Evolutionary conservation across 2,797 vertebrate species (phyloP).

Genomic region (Florisuga fusca): DNA sequence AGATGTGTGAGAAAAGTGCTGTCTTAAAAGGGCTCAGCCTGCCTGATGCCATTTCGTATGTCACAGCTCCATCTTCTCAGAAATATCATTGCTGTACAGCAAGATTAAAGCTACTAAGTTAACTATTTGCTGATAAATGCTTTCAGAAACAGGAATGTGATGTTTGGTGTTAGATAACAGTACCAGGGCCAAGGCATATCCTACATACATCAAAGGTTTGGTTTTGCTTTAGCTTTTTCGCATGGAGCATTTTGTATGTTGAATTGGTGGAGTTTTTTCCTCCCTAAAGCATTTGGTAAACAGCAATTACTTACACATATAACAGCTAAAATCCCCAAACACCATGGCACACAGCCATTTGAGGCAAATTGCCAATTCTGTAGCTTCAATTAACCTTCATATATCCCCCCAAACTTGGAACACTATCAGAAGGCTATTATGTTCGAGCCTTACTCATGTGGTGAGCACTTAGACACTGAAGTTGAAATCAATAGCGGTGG

Average conservation of each 20-base stretch:
- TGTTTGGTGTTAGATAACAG: not conserved
- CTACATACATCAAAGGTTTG: not conserved
- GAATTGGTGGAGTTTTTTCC: slow-evolving; percentile 6
- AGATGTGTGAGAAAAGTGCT: not conserved
- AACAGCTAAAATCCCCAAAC: slow-evolving; percentile 67
- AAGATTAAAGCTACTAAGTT: not conserved
- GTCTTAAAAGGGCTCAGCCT: not conserved
- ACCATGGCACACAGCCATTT: slow-evolving; percentile 57
- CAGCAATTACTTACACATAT: slow-evolving; percentile 65
- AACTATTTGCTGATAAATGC: not conserved
- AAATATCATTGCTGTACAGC: not conserved
- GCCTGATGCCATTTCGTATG: not conserved
- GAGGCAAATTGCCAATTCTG: slow-evolving; percentile 67
- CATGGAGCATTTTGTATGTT: not conserved
- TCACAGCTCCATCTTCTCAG: not conserved
- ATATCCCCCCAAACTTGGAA: slow-evolving; percentile 71
- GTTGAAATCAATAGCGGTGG: slow-evolving; percentile 46
- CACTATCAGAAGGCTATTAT: slow-evolving; percentile 68
- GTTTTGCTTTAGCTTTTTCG: not conserved
- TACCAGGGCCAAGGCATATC: not conserved
- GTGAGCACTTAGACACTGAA: slow-evolving; percentile 58
- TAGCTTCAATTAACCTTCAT: slow-evolving; percentile 75
- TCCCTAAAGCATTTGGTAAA: slow-evolving; percentile 58
- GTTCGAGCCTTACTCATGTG: slow-evolving; percentile 63
- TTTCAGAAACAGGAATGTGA: not conserved